phyloP scores from a whole-genome alignment of 2,113 vertebrate genomes.

The Edolisoma coerulescens region DNA sequence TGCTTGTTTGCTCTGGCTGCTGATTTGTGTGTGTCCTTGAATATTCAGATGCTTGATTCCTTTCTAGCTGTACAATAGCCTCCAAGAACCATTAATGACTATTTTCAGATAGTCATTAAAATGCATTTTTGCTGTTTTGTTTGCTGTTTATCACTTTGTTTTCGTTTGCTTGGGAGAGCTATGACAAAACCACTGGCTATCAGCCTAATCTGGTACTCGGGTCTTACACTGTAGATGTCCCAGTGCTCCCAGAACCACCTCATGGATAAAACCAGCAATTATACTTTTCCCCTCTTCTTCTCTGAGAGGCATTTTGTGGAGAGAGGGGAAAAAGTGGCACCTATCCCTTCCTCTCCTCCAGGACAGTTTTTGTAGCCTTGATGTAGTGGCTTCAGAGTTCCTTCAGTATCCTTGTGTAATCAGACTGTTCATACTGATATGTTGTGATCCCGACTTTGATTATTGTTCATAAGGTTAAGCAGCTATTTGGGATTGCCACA shows the following conservation, averaged over 20 bases:
- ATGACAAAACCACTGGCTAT: background rate
- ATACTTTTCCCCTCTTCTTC: background rate
- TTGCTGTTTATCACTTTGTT: background rate
- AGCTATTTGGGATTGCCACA: background rate
- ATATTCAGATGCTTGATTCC: background rate
- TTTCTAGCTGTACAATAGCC: background rate
- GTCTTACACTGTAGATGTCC: background rate
- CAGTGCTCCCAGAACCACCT: background rate
- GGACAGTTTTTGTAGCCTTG: background rate
- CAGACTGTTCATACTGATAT: background rate
- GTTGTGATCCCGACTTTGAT: background rate
- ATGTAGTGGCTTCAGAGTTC: background rate
- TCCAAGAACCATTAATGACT: background rate
- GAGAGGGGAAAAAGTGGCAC: background rate
- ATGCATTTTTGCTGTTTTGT: background rate
- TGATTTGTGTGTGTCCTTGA: background rate
- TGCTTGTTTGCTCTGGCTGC: background rate
- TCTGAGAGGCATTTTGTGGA: background rate
- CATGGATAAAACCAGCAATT: background rate
- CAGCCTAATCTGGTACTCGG: background rate
- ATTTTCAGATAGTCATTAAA: background rate
- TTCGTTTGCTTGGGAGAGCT: background rate
- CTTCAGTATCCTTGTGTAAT: background rate
- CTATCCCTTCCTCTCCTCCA: background rate
- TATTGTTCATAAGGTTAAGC: background rate